Base-by-base conservation (phyloP, 1,140 invertebrate species). In the Drosophila saltans region DNA sequence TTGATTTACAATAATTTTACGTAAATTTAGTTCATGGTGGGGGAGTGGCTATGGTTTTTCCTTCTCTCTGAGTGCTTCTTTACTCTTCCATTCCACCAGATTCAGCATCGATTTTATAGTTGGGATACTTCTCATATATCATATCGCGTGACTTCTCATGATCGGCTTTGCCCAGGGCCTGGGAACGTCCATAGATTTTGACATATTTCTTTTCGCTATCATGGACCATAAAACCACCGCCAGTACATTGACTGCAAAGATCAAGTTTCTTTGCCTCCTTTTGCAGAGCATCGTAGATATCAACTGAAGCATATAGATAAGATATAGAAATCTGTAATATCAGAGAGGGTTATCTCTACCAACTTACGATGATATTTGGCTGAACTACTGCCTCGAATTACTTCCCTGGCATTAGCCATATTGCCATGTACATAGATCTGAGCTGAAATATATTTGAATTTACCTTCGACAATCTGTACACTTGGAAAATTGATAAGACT, bases 361-460 rank as follows among this genome's bases (percentile, higher is more conserved):
- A 36, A 84, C 82, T 81, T 39, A 85, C 82, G 28, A 61, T 85
- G 82, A 28, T 75, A 79, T 40, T 85, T 86, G 10, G 65, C 68
- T 4, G 30, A 58, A 33, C n/a, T 11, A 1, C 43, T 16, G 43
- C 59, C 70, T 8, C 82, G 82, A 7, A 85, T 52, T 7, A 85
- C 75, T 2, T 48, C 48, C 56, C 66, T 81, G 8, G 82, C 72
- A 30, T 21, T 57, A 6, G 45, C 66, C 68, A 68, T 71, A 3
- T 75, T 64, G 2, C 78, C 82, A 26, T 85, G 82, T 3, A 81
- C 64, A 16, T 86, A 85, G 3, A 86, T 82, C 1, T 88, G 60
- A 40, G 72, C 71, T 9, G 75, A 55, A 45, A 85, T 75, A 45
- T 85, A 85, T 33, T 75, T 86, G 2, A 60, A 63, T 21, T 86